These are phyloP conservation scores for Zaprionus kolodkinae DNA, from an alignment of 1,140 invertebrate species.

Conservation along the genomic window DNA sequence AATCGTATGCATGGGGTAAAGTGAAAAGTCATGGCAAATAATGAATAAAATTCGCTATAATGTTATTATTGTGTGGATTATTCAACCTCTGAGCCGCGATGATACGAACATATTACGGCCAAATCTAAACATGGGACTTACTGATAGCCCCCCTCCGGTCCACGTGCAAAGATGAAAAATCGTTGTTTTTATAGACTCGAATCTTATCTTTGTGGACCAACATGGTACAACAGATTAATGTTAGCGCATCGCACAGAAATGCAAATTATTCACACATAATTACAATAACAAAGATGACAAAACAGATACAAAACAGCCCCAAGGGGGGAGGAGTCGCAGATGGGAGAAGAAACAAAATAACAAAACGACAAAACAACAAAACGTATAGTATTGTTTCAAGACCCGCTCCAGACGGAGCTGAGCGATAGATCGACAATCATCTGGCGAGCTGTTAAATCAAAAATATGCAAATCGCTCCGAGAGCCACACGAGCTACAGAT, in stretches of 20 bases:
- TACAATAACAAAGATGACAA: conserved; percentile 65
- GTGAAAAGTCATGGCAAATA: conserved; percentile 72
- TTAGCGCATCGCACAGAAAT: conserved; percentile 68
- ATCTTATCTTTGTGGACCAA: conserved; percentile 60
- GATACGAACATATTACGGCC: conserved; percentile 56
- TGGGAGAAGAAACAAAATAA: conserved; percentile 22
- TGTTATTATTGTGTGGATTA: conserved; percentile 31
- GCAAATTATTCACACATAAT: conserved; percentile 72
- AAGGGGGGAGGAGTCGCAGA: neutral
- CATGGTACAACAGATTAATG: conserved; percentile 40
- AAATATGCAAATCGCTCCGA: conserved; percentile 76
- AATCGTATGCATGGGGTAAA: conserved; percentile 17
- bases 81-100: conserved; percentile 19
- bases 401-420: conserved; percentile 22
- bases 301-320: conserved; percentile 22
- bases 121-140: conserved; percentile 52
- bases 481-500: conserved; percentile 52
- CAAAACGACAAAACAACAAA: conserved; percentile 19
- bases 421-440: conserved; percentile 38
- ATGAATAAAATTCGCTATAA: conserved; percentile 57
- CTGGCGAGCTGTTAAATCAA: conserved; percentile 78
- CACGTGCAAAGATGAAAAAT: conserved; percentile 49
- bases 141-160: conserved; percentile 48
- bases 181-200: conserved; percentile 22
- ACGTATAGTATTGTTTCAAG: conserved; percentile 18